phyloP scores from a whole-genome alignment of 1,140 invertebrate genomes.

The Aphelenchoides fujianensis region DNA sequence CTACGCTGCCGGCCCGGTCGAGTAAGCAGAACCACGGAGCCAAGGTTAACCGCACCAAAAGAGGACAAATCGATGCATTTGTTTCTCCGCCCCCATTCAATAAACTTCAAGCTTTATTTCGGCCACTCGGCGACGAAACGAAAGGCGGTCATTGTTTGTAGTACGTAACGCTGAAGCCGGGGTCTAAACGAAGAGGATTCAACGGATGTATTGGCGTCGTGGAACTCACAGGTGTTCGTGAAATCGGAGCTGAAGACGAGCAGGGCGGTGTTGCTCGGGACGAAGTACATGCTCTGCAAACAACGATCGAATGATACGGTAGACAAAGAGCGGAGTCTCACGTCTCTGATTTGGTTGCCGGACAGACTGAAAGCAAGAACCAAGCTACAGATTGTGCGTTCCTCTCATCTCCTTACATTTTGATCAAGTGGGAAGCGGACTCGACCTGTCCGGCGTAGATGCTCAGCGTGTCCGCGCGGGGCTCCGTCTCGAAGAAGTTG shows the following conservation, averaged over 20 bases:
- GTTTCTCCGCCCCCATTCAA: too few species aligned
- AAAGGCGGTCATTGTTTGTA: background rate
- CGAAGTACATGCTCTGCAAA: background rate
- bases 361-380: slow-evolving; percentile 18
- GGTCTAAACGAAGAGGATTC: slow-evolving; percentile 23
- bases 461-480: background rate
- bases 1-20: slow-evolving; percentile 45
- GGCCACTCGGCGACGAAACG: background rate
- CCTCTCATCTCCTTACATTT: slow-evolving; percentile 9
- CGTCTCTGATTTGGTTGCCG: background rate
- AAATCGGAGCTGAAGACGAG: slow-evolving; percentile 15
- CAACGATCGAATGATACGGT: too few species aligned
- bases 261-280: background rate
- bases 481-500: slow-evolving; percentile 18
- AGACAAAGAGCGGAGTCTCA: too few species aligned
- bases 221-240: background rate
- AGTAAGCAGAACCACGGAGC: slow-evolving; percentile 13
- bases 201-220: slow-evolving; percentile 12
- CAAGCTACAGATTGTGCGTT: too few species aligned
- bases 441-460: slow-evolving; percentile 10
- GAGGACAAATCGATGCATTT: background rate
- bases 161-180: slow-evolving; percentile 10
- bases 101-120: background rate
- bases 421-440: background rate
- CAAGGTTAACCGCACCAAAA: background rate